These are phyloP conservation scores for Cephus rjabovi DNA, from an alignment of 2,888 invertebrate species.

Conservation along the genomic window DNA sequence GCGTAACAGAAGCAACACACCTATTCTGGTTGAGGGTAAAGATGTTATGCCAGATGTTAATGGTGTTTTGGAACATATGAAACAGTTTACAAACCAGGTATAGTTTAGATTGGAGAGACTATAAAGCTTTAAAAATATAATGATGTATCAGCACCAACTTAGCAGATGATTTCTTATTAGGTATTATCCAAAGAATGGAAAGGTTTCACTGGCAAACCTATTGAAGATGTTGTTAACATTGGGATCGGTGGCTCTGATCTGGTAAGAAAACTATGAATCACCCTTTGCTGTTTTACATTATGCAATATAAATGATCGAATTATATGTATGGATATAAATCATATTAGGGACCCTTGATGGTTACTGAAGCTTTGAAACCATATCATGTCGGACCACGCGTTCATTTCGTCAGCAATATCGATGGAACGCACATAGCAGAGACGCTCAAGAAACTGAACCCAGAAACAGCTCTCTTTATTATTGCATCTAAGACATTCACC, in stretches of 20 bases:
- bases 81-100: slow-evolving; percentile 87
- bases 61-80: slow-evolving; percentile 93
- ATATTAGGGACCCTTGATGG: slow-evolving; percentile 93
- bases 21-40: slow-evolving; percentile 85
- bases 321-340: background rate
- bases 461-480: slow-evolving; percentile 96
- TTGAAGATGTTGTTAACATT: slow-evolving; percentile 98
- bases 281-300: background rate
- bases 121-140: background rate
- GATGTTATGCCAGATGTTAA: slow-evolving; percentile 96
- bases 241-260: slow-evolving; percentile 99
- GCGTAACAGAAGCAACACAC: slow-evolving; percentile 83
- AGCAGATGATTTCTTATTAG: slow-evolving; percentile 32
- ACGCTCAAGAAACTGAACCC: slow-evolving; percentile 89
- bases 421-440: slow-evolving; percentile 97
- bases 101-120: background rate
- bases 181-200: slow-evolving; percentile 61
- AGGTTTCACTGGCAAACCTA: slow-evolving; percentile 84
- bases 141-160: background rate
- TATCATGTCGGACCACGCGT: slow-evolving; percentile 87
- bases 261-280: slow-evolving; percentile 61
- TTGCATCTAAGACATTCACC: slow-evolving; percentile 99
- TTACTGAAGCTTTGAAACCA: slow-evolving; percentile 96
- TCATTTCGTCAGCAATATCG: slow-evolving; percentile 99
- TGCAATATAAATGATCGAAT: background rate